Conservation (phyloP, 1,140 invertebrate species). For the Drosophila neocordata region DNA sequence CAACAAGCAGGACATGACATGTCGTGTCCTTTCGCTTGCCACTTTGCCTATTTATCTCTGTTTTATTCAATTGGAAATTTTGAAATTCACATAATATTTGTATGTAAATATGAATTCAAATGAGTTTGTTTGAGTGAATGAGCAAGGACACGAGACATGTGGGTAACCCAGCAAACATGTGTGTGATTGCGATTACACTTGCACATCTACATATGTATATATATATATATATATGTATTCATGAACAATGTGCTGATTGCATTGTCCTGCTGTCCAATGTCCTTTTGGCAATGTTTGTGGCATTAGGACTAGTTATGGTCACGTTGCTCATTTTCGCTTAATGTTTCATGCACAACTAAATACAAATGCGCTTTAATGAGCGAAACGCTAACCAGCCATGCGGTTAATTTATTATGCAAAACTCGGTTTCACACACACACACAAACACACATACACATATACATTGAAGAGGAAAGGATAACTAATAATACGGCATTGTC, state of each 20-base stretch:
- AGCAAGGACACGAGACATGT: constrained; percentile 13
- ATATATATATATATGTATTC: constrained; percentile 4
- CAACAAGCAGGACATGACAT: constrained; percentile 19
- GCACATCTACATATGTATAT: neutral
- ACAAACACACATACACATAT: constrained; percentile 1
- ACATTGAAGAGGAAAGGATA: constrained; percentile 30
- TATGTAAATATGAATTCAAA: constrained; percentile 54
- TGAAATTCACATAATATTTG: constrained; percentile 24
- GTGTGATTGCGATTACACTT: constrained; percentile 42
- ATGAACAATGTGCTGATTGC: constrained; percentile 19
- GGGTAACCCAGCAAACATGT: constrained; percentile 19
- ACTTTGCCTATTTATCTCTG: neutral
- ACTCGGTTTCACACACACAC: constrained; percentile 47
- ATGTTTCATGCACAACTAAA: constrained; percentile 79
- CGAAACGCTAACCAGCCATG: constrained; percentile 55
- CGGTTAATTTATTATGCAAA: constrained; percentile 78
- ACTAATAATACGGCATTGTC: constrained; percentile 68
- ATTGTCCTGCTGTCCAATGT: constrained; percentile 1
- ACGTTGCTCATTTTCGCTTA: constrained; percentile 76
- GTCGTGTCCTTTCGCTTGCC: neutral
- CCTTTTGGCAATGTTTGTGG: neutral
- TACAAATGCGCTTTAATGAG: constrained; percentile 79
- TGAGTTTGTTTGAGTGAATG: constrained; percentile 26
- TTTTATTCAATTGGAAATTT: constrained; percentile 11
- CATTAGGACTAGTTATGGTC: constrained; percentile 38